A percentile compares a stretch with the other conserved stretches of the same genome.
phyloP scores from a whole-genome alignment of 2,888 invertebrate species.

The Xylocampa areola region DNA sequence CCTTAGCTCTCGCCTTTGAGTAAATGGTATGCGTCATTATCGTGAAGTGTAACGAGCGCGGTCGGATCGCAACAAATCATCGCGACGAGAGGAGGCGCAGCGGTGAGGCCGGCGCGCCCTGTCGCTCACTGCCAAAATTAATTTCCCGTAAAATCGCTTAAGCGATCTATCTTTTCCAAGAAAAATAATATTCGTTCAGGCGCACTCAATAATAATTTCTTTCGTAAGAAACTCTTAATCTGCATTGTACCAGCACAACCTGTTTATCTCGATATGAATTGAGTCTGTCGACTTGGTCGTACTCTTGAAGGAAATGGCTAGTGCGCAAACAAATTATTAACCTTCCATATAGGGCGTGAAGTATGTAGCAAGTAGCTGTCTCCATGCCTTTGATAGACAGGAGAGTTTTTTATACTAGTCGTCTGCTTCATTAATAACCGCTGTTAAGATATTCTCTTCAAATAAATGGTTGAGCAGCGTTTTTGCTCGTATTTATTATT shows the following conservation, averaged over 20 bases:
- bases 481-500: conserved; percentile 67
- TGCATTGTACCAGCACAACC: conserved; percentile 71
- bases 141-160: conserved; percentile 87
- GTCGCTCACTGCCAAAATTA: conserved; percentile 87
- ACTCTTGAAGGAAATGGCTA: conserved; percentile 72
- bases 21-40: conserved; percentile 85
- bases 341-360: conserved; percentile 76
- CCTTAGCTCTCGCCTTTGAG: conserved; percentile 74
- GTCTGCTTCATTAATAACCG: conserved; percentile 76
- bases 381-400: conserved; percentile 70
- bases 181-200: conserved; percentile 81
- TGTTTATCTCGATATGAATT: conserved; percentile 77
- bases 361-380: conserved; percentile 72
- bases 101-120: conserved; percentile 69
- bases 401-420: conserved; percentile 70
- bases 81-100: conserved; percentile 63
- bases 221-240: conserved; percentile 77
- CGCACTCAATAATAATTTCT: conserved; percentile 78
- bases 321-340: conserved; percentile 83
- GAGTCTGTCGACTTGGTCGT: conserved; percentile 68
- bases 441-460: conserved; percentile 68
- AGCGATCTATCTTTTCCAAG: conserved; percentile 86
- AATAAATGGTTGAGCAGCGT: conserved; percentile 70
- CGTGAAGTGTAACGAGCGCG: conserved; percentile 78
- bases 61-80: conserved; percentile 83